Evolutionary conservation across 53 echinoderm and acorn worm species (phyloP), one percentile per base, ranked within the genome.

Genomic region (Astropecten irregularis): DNA sequence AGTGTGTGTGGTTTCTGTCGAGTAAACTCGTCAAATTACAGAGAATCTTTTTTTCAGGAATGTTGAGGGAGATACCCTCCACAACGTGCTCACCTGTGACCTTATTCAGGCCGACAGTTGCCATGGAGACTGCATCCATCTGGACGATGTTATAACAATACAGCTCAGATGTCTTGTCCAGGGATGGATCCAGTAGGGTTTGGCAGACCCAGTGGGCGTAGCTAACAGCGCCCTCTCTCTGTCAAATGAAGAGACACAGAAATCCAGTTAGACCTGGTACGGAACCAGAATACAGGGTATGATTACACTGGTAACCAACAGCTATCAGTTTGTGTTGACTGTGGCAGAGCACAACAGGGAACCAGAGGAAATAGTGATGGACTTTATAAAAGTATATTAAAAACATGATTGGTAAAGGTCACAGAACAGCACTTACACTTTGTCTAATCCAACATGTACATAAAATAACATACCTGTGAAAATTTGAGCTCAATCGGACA

Each of bases 191-290:
- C 25, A 94, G 60, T 9, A 97, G 61, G 0, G 92, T 90, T 34
- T 88, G 27, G 40, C 96, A 97, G 8, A 97, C 97, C 97, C 94
- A 85, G 51, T 94, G 88, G 28, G 94, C 94, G 85, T 96, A 96
- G 49, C 96, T 89, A 33, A 91, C 30, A 33, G 84, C 73, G 11
- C 96, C 88, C 63, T 96, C 96, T 8, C 83, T 64, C 93, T 96
- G 57, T 13, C 72, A 54, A 2, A 38, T 19, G 46, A 16, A 16
- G n/a, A 64, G 52, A 9, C 18, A 26, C 32, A n/a, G 57, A 25
- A 23, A 16, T 16, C 3, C 29, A 15, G 28, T 56, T 4, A 61
- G 1, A 27, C 4, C 14, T 28, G 29, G 61, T 61, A 16, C 6
- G 6, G 29, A 31, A 16, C 61, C 20, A 53, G 25, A 53, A 18